Evolutionary conservation across 2,888 invertebrate species (phyloP).

Genomic region (Chalcosyrphus nemorum): DNA sequence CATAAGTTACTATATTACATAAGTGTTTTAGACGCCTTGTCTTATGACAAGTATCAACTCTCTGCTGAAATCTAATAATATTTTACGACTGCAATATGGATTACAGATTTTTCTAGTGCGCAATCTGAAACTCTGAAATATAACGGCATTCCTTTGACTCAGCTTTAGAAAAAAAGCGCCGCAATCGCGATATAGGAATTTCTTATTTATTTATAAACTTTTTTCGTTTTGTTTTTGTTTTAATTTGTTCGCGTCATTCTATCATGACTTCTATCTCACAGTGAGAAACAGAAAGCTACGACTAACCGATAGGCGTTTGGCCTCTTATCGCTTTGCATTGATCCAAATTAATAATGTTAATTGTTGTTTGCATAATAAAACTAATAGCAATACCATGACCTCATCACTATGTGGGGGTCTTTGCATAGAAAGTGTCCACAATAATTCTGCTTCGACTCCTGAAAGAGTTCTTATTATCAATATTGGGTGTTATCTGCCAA

Average conservation of each 20-base stretch:
- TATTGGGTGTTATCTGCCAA: conserved; percentile 7
- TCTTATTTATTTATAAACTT: background rate
- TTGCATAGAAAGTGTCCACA: background rate
- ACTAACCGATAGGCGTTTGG: conserved; percentile 47
- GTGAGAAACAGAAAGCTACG: conserved; percentile 1
- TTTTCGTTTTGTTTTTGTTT: conserved; percentile 9
- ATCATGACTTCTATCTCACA: background rate
- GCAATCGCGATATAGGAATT: conserved; percentile 16
- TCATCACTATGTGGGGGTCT: conserved; percentile 43
- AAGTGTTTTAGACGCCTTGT: too few species aligned
- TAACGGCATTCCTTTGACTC: background rate
- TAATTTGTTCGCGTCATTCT: background rate
- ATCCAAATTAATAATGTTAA: conserved; percentile 63
- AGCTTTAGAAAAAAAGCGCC: background rate
- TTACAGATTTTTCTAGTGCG: too few species aligned
- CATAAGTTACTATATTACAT: too few species aligned
- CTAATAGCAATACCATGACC: conserved; percentile 40
- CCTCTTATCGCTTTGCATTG: conserved; percentile 57
- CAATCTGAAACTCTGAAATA: background rate
- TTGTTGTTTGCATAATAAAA: conserved; percentile 52
- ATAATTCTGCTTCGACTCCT: background rate
- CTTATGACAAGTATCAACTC: too few species aligned
- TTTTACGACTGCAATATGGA: too few species aligned
- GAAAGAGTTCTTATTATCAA: background rate
- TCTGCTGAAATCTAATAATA: too few species aligned